phyloP scores from a whole-genome alignment of 2,113 vertebrate genomes.

The Stegostoma tigrinum region DNA sequence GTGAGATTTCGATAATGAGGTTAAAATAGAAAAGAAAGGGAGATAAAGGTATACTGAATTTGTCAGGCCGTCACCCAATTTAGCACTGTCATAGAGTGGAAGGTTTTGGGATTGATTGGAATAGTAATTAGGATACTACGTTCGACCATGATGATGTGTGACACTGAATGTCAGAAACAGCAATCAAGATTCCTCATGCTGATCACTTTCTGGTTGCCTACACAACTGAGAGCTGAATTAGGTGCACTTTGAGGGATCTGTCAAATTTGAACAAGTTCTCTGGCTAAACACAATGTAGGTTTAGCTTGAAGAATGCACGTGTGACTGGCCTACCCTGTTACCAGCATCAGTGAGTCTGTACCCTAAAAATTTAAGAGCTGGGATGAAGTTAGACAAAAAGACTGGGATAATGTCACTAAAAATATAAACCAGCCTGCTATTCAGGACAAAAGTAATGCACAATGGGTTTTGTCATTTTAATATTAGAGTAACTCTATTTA shows the following conservation, averaged over 20 bases:
- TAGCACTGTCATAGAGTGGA: neutral
- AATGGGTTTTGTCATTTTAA: too few relatives aligned
- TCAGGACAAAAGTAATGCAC: too few relatives aligned
- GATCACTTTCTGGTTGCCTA: neutral
- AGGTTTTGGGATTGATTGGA: neutral
- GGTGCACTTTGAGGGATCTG: neutral
- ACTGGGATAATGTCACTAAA: neutral
- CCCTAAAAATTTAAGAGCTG: neutral
- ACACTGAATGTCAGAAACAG: neutral
- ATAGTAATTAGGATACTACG: neutral
- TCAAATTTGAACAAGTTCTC: neutral
- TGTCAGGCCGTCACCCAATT: neutral
- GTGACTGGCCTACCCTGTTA: neutral
- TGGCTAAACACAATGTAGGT: neutral
- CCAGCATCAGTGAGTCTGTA: neutral
- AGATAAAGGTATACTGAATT: neutral
- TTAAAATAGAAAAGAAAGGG: neutral
- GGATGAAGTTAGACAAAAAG: neutral
- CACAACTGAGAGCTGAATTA: neutral
- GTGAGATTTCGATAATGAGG: neutral
- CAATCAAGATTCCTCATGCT: neutral
- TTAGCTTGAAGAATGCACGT: neutral
- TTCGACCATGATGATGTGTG: neutral
- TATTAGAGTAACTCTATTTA: too few relatives aligned
- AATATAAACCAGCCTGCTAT: too few relatives aligned